Evolutionary conservation across 2,888 invertebrate species (phyloP), one percentile per base, ranked within the genome.

Genomic region (Listrodromus nycthemerus): DNA sequence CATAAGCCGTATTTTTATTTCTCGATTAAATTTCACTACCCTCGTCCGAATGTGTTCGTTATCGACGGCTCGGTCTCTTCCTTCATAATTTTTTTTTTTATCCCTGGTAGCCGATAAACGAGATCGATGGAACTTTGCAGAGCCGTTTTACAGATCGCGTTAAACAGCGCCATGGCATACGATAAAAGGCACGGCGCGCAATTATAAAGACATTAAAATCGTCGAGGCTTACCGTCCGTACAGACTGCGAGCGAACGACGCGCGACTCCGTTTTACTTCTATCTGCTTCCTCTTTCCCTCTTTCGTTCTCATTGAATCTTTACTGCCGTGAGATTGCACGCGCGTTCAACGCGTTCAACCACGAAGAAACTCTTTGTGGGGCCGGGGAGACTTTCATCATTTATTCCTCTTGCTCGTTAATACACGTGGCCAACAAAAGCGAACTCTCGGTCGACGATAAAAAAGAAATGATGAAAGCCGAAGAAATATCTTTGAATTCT

Each of bases 161-260:
- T 69, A 69, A 66, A 65, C 37, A 52, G 48, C 24, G 21, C 74
- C 61, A 50, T 73, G 58, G 66, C 50, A 80, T 70, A 61, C 70
- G 75, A 65, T 55, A 41, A 77, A 80, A 83, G 76, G 82, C 65
- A 55, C 61, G 78, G 16, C 2, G 84, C 52, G 86, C 86, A 89
- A 90, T 90, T 90, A 90, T 87, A 87, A 87, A 88, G 87, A 88
- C 88, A 85, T 90, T 90, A 88, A 87, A 41, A 85, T 78, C 75
- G 63, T 75, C 81, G 85, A 84, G 50, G 85, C 55, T 67, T 71
- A 61, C 58, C 74, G 80, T 48, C 69, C 70, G 55, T 48, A 45
- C 61, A 58, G 71, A 61, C 58, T 41, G 45, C 24, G 10, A 21
- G 4, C 55, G 19, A 19, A 55, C 41, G 24, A 21, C 21, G 33